A percentile compares a stretch with the other conserved stretches of the same genome.
Conservation (phyloP, 2,797 vertebrate species). For the Brotula barbata region DNA sequence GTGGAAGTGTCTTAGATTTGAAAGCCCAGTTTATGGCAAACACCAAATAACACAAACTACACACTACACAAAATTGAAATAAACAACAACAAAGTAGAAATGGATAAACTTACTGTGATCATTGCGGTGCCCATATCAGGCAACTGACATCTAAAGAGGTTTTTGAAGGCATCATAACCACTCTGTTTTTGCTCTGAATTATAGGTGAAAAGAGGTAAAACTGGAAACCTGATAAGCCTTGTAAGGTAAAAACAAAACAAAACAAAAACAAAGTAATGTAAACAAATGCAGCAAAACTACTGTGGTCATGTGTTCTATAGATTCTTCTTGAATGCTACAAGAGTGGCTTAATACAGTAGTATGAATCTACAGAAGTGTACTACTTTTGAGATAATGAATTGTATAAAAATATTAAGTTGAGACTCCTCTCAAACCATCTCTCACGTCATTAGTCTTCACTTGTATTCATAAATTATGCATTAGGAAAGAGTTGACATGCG, state of each 20-base stretch:
- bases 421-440: slow-evolving; percentile 51
- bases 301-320: too few species aligned
- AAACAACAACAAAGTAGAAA: too few species aligned
- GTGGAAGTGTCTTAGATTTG: slow-evolving; percentile 7
- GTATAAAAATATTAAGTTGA: slow-evolving; percentile 45
- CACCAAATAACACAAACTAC: slow-evolving; percentile 4
- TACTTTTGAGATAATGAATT: slow-evolving; percentile 44
- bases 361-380: slow-evolving; percentile 47
- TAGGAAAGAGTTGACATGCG: slow-evolving; percentile 62
- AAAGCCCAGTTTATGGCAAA: slow-evolving; percentile 11
- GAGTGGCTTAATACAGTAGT: slow-evolving; percentile 28
- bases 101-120: neutral
- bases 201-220: neutral
- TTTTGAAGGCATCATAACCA: neutral
- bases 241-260: neutral
- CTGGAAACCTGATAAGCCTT: too few species aligned
- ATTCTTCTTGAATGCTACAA: slow-evolving; percentile 12
- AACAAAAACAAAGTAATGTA: neutral
- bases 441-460: slow-evolving; percentile 33
- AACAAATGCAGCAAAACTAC: neutral
- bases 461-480: slow-evolving; percentile 64
- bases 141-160: neutral
- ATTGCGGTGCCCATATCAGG: neutral
- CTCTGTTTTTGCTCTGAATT: neutral
- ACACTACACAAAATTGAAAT: neutral